Evolutionary conservation across 2,797 vertebrate species (phyloP).

Genomic region (Linurgus olivaceus): DNA sequence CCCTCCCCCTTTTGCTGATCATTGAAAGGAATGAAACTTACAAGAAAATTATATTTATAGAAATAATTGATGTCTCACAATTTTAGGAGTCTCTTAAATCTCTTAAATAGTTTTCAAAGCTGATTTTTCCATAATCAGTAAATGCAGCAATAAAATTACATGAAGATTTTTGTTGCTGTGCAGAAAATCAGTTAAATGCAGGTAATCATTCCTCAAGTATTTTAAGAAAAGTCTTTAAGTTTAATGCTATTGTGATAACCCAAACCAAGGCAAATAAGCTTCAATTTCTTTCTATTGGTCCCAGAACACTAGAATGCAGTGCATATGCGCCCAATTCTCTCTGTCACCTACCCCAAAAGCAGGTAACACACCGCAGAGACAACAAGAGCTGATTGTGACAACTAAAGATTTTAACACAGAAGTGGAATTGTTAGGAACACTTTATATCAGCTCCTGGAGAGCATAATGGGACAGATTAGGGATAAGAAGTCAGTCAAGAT

Average conservation of each 20-base stretch:
- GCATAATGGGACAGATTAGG: not conserved
- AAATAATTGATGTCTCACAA: not conserved
- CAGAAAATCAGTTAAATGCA: not conserved
- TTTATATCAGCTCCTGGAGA: not conserved
- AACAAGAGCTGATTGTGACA: not conserved
- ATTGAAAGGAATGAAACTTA: not conserved
- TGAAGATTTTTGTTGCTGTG: not conserved
- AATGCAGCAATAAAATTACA: not conserved
- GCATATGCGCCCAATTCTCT: not conserved
- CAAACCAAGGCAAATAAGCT: not conserved
- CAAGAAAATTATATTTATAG: not conserved
- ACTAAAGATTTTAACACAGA: not conserved
- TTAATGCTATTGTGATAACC: not conserved
- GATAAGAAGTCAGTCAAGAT: not conserved
- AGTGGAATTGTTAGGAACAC: not conserved
- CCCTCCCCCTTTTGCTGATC: not conserved
- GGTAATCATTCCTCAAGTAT: not conserved
- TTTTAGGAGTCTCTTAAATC: not conserved
- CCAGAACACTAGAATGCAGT: not conserved
- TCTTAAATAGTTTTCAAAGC: not conserved
- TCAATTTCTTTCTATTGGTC: not conserved
- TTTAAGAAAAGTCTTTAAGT: not conserved
- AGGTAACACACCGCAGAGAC: not conserved
- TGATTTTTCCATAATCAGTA: not conserved
- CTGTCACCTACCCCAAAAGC: not conserved